Evolutionary conservation across 2,888 invertebrate species (phyloP), one percentile per base, ranked within the genome.

Genomic region (Drosophila peninsularis): DNA sequence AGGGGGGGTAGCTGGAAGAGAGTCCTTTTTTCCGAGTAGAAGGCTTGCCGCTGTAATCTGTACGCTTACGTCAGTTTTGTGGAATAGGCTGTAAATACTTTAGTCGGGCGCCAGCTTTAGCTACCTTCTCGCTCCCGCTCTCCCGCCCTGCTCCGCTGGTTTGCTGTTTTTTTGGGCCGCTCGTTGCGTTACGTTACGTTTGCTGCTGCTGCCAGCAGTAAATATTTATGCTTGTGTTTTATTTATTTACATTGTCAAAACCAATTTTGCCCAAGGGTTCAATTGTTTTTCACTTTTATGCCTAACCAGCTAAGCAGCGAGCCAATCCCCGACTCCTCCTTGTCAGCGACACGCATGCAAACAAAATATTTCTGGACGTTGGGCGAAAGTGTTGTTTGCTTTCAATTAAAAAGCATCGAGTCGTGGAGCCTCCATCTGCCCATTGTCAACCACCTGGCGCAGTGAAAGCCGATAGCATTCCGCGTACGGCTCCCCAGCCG

Each of bases 171-270:
- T 54, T 58, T 24, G 13, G 42, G 21, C 21, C 41, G 21, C 19
- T 21, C 47, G 54, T 37, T 36, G 44, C 42, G 50, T 41, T 34
- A 39, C 36, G 55, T 62, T 71, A 62, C 47, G 77, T 62, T 62
- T 70, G 62, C 63, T 74, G 71, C 76, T 74, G 82, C 82, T 70
- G 74, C 66, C 74, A 86, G 85, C 88, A 80, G 89, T 86, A 89
- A 89, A 86, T 86, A 86, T 86, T 86, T 86, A 89, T 86, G 86
- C 85, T 82, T 87, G 88, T 86, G 85, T 89, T 86, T 89, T 86
- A 86, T 89, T 86, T 86, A 89, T 86, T 86, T 86, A 86, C 86
- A 86, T 89, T 86, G 86, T 87, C 86, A 84, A 86, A 86, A 89
- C 88, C 89, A 86, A 86, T 86, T 86, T 86, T 78, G 85, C 89